phyloP scores from a whole-genome alignment of 2,797 vertebrate genomes.

The Propithecus deckenii region DNA sequence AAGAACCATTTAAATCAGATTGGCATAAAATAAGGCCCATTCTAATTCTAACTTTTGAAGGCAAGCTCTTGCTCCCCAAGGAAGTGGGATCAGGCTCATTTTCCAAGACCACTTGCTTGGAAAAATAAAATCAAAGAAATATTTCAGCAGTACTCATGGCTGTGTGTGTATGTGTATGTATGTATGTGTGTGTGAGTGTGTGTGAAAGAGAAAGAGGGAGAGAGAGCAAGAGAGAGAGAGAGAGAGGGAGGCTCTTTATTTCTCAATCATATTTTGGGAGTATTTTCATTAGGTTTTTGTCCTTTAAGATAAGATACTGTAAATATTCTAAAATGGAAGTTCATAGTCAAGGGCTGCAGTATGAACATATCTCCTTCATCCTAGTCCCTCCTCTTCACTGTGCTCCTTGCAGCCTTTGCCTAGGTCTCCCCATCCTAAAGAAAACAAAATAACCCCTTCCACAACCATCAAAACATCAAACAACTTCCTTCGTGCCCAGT shows the following conservation, averaged over 20 bases:
- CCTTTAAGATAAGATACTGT: background rate
- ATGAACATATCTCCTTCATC: background rate
- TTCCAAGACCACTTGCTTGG: background rate
- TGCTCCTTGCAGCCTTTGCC: background rate
- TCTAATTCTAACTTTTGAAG: conserved; percentile 20
- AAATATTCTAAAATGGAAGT: background rate
- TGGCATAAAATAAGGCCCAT: background rate
- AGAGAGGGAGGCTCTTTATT: background rate
- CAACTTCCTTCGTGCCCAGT: background rate
- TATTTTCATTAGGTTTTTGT: background rate
- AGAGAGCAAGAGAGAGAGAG: background rate
- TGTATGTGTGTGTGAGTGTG: background rate
- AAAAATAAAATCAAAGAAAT: conserved; percentile 15
- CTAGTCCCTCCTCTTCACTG: background rate
- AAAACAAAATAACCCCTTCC: background rate
- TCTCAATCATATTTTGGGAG: background rate
- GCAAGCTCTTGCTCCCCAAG: background rate
- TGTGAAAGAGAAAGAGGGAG: background rate
- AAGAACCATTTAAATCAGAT: background rate
- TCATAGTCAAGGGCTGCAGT: background rate
- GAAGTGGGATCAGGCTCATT: background rate
- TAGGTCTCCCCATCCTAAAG: background rate
- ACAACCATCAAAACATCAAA: background rate
- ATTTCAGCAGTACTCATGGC: background rate
- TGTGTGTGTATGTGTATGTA: background rate